Conservation (phyloP, 2,113 vertebrate species). For the Vimba vimba region DNA sequence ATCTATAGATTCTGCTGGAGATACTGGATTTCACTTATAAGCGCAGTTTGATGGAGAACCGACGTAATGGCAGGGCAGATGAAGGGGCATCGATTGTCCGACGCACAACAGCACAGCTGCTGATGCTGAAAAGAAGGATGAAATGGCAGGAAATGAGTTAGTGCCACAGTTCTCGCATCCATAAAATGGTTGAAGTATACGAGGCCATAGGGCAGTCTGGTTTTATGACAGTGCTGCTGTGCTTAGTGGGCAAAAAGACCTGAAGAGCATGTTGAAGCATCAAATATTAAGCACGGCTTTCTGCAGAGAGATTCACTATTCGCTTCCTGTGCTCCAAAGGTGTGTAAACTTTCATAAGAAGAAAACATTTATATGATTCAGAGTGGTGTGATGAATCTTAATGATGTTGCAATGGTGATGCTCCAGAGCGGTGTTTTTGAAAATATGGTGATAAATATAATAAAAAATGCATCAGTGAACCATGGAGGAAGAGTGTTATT, state of each 20-base stretch:
- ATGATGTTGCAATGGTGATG: too few relatives aligned
- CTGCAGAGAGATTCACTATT: neutral
- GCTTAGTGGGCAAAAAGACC: conserved; percentile 27
- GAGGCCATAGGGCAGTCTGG: conserved; percentile 29
- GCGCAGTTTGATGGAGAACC: neutral
- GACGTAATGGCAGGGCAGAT: conserved; percentile 8
- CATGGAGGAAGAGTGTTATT: too few relatives aligned
- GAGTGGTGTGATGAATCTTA: too few relatives aligned
- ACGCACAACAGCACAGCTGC: conserved; percentile 34
- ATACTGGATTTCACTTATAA: conserved; percentile 6
- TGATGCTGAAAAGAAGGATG: conserved; percentile 22
- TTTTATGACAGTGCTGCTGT: conserved; percentile 35
- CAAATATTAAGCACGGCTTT: conserved; percentile 34
- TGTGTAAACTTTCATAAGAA: neutral
- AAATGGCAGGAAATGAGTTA: conserved; percentile 34
- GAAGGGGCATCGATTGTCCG: conserved; percentile 26
- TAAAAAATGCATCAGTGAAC: too few relatives aligned
- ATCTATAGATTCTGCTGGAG: neutral
- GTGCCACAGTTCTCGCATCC: conserved; percentile 24
- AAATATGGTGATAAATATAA: too few relatives aligned
- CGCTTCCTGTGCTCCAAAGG: neutral
- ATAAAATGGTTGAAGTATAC: conserved; percentile 42
- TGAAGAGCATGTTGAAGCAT: conserved; percentile 34
- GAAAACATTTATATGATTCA: neutral
- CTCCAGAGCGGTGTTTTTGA: too few relatives aligned